Evolutionary conservation across 2,888 invertebrate species (phyloP).

Genomic region (Bruchidius siliquastri): DNA sequence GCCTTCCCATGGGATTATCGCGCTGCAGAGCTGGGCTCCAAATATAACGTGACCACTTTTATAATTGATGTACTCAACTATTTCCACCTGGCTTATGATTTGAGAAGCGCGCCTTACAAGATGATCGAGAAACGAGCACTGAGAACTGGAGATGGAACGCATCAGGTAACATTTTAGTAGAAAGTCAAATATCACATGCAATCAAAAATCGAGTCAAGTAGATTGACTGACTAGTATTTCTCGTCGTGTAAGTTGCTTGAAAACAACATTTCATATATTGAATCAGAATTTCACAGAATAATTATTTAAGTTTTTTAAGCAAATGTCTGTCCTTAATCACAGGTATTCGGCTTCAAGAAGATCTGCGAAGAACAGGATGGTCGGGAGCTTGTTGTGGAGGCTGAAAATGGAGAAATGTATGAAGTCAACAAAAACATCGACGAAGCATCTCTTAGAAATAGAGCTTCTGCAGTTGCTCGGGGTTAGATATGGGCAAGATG

Average conservation of each 20-base stretch:
- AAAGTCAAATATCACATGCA: constrained; percentile 34
- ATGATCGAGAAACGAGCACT: constrained; percentile 55
- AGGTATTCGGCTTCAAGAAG: not conserved
- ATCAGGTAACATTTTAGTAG: constrained; percentile 27
- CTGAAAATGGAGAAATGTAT: not conserved
- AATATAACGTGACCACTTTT: constrained; percentile 57
- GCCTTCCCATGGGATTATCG: constrained; percentile 66
- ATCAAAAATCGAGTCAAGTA: no score
- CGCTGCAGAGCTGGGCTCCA: constrained; percentile 50
- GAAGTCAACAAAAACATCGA: not conserved
- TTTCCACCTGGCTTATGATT: constrained; percentile 60
- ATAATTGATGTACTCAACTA: constrained; percentile 59
- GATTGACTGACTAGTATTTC: no score
- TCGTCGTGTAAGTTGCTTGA: no score
- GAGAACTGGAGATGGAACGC: constrained; percentile 61
- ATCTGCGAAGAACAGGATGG: not conserved
- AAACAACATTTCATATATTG: no score
- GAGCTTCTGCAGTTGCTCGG: not conserved
- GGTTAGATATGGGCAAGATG: not conserved
- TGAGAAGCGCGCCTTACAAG: constrained; percentile 48
- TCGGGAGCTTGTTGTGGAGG: not conserved
- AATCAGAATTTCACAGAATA: no score
- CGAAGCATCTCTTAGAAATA: not conserved
- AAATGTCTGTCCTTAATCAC: not conserved
- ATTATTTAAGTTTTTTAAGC: not conserved